Base-by-base conservation (phyloP, 2,113 vertebrate species). In the Lutjanus erythropterus region DNA sequence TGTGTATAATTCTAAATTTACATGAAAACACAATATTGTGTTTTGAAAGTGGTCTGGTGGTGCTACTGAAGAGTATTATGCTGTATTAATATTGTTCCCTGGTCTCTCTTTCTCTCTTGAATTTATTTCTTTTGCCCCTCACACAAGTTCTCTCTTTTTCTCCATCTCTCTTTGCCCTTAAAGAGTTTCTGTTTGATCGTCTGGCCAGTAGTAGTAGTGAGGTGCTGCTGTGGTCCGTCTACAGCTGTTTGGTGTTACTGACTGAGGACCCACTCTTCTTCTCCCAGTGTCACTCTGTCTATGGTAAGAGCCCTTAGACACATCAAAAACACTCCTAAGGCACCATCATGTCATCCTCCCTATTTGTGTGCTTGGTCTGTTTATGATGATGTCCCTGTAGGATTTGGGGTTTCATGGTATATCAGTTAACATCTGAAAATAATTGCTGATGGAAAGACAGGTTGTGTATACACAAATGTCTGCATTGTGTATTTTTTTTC, bases 221-320 rank as follows among this genome's bases (percentile, higher is more conserved):
- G 80, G 87, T 94, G 64, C 92, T 99, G 33, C 87, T 97, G 91
- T 98, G 97, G 97, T 96, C 96, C 5, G 87, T 95, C 83, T 99
- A 97, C 86, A 96, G 88, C 85, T 97, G 97, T 83, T 87, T 99
- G 90, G 88, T 97, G 5, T 94, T 98, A 23, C 92, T 99, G 65
- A 95, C 95, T 3, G 95, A 98, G 76, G 97, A 99, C 44, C 93
- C 92, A 0, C 95, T 96, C 72, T 98, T 99, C 93, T 99, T 98
- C 91, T 96, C 97, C 0, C 97, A 97, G 92, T 99, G 97, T 85
- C 97, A 98, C 93, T 96, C 97, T 0, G 95, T 98, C 37, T 99
- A 99, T n/a, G 98, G 98, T 99, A 84, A 95, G 96, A 92, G 72
- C 5, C 47, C 52, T n/a, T 3, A 27, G 7, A 35, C 4, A 27